Evolutionary conservation across 1,140 invertebrate species (phyloP).

Genomic region (Bombus fervidus): DNA sequence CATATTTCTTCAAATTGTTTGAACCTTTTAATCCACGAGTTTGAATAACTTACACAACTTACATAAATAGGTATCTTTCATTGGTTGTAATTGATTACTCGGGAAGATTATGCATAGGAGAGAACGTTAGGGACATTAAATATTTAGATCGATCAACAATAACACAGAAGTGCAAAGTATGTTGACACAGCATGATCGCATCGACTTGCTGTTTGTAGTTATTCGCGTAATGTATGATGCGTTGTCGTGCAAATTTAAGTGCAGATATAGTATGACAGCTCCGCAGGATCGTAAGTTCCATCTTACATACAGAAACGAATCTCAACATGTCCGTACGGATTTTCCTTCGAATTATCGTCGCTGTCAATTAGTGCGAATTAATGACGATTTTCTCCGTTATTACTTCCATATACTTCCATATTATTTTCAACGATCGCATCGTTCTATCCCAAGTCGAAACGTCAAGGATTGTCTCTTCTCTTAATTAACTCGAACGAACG

Average conservation of each 20-base stretch:
- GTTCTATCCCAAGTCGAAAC: background rate
- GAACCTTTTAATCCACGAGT: background rate
- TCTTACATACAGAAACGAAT: background rate
- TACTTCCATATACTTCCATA: background rate
- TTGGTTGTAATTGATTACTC: background rate
- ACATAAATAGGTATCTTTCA: too few species aligned
- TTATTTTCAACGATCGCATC: background rate
- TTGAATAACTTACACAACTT: background rate
- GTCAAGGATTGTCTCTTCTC: background rate
- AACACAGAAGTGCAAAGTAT: background rate
- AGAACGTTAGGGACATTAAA: background rate
- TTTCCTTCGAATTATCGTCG: background rate
- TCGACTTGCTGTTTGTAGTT: conserved; percentile 6
- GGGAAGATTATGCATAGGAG: background rate
- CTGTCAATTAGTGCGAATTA: background rate
- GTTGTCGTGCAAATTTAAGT: background rate
- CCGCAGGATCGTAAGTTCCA: background rate
- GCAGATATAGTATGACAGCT: background rate
- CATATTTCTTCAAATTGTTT: background rate
- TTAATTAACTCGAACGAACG: background rate
- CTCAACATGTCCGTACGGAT: background rate
- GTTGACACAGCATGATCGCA: background rate
- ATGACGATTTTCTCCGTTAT: background rate
- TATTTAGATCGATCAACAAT: background rate
- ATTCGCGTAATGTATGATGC: background rate